Evolutionary conservation across 2,797 vertebrate genomes (phyloP).

Genomic region (Streptopelia turtur): DNA sequence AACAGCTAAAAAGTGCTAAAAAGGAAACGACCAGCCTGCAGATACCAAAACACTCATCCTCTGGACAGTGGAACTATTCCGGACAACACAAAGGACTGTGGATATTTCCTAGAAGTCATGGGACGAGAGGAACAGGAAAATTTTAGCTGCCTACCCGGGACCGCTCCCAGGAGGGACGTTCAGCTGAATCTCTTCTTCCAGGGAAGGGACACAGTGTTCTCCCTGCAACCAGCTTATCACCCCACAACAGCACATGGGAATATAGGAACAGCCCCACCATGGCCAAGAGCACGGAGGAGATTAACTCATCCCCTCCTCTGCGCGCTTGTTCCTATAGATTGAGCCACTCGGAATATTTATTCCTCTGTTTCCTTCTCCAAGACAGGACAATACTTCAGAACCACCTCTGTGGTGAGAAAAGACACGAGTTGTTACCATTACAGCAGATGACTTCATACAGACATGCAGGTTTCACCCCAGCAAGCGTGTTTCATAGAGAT

Average conservation of each 20-base stretch:
- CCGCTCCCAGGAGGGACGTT: not conserved
- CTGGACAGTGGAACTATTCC: not conserved
- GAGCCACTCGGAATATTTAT: not conserved
- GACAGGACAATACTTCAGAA: not conserved
- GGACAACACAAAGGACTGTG: not conserved
- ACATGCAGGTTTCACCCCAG: not conserved
- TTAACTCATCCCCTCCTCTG: conserved; percentile 3
- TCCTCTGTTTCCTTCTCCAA: not conserved
- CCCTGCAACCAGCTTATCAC: not conserved
- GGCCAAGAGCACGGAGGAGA: not conserved
- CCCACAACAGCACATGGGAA: not conserved
- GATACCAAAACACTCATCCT: not conserved
- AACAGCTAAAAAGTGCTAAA: not conserved
- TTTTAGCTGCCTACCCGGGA: not conserved
- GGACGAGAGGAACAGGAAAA: not conserved
- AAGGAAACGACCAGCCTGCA: not conserved
- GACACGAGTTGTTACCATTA: not conserved
- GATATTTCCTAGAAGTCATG: conserved; percentile 33
- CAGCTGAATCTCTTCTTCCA: conserved; percentile 40
- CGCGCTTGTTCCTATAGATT: not conserved
- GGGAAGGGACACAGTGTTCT: not conserved
- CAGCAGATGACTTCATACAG: not conserved
- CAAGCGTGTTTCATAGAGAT: not conserved
- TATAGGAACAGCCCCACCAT: not conserved
- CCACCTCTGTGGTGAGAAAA: not conserved